Conservation (phyloP, 2,797 vertebrate species). For the Phrynocephalus forsythii region DNA sequence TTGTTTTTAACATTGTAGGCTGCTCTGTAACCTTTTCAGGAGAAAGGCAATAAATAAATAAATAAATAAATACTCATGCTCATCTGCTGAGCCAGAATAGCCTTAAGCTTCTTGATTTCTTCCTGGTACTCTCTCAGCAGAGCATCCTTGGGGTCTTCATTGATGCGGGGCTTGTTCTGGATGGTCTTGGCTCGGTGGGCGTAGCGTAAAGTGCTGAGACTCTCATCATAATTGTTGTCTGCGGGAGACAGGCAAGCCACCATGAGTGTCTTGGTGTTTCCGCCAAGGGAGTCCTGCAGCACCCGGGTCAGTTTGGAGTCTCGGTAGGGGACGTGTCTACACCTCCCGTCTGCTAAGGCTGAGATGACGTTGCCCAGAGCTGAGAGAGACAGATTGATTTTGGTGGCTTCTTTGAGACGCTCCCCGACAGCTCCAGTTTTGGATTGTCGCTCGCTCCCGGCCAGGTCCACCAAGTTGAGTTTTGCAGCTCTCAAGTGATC, state of each 20-base stretch:
- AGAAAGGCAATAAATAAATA: too few species aligned
- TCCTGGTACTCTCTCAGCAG: constrained; percentile 91
- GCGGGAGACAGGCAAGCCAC: constrained; percentile 90
- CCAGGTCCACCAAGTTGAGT: constrained; percentile 91
- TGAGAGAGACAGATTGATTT: constrained; percentile 92
- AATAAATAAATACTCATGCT: constrained; percentile 19
- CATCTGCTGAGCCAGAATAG: constrained; percentile 83
- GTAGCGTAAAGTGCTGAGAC: constrained; percentile 87
- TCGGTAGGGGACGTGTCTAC: constrained; percentile 87
- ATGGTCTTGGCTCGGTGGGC: constrained; percentile 90
- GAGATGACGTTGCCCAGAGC: constrained; percentile 92
- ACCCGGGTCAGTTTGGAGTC: constrained; percentile 93
- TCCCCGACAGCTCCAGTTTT: constrained; percentile 90
- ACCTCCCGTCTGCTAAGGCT: constrained; percentile 86
- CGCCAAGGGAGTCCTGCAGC: constrained; percentile 92
- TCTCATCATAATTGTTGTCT: constrained; percentile 90
- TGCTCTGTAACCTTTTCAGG: too few species aligned
- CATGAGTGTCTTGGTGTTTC: constrained; percentile 92
- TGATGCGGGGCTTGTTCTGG: constrained; percentile 89
- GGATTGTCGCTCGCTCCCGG: constrained; percentile 93
- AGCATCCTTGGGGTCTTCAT: constrained; percentile 92
- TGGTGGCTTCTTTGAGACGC: constrained; percentile 89
- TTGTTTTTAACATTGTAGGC: too few species aligned
- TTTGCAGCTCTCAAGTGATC: constrained; percentile 89
- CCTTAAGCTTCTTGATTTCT: constrained; percentile 87